These are phyloP conservation scores for Lepidurus apus DNA, from an alignment of 1,140 invertebrate species.

Conservation along the genomic window DNA sequence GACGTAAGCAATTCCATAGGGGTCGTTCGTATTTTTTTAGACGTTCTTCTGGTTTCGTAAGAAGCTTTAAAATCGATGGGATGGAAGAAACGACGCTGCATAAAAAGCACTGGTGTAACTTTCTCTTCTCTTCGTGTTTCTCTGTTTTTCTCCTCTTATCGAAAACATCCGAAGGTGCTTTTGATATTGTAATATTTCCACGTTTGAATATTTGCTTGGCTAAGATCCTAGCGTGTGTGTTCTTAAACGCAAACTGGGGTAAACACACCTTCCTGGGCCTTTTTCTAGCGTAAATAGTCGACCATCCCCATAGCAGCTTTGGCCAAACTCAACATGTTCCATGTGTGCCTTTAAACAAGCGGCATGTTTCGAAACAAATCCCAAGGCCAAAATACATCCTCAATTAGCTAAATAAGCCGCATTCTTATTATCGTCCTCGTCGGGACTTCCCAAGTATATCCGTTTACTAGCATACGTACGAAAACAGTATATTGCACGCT, in stretches of 20 bases:
- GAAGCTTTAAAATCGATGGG: too few relatives aligned
- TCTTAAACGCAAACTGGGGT: background rate
- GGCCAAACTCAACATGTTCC: background rate
- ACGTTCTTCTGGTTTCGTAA: too few relatives aligned
- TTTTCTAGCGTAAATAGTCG: background rate
- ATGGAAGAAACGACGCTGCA: too few relatives aligned
- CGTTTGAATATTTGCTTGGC: background rate
- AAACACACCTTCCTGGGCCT: background rate
- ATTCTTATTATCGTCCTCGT: background rate
- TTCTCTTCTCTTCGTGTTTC: background rate
- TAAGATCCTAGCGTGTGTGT: background rate
- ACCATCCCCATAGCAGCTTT: background rate
- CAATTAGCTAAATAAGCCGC: background rate
- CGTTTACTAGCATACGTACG: background rate
- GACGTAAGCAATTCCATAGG: too few relatives aligned
- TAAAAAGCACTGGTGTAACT: too few relatives aligned
- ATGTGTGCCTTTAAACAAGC: background rate
- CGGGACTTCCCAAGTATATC: too few relatives aligned
- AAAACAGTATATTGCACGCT: background rate
- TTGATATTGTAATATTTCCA: background rate
- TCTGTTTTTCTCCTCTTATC: background rate
- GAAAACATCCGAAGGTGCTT: background rate
- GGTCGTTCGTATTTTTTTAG: too few relatives aligned
- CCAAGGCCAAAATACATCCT: background rate
- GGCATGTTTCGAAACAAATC: constrained; percentile 5